Percentiles rank a stretch among this genome's conserved stretches.
phyloP scores from a whole-genome alignment of 1,140 invertebrate genomes.

The Drosophila kepulauana region DNA sequence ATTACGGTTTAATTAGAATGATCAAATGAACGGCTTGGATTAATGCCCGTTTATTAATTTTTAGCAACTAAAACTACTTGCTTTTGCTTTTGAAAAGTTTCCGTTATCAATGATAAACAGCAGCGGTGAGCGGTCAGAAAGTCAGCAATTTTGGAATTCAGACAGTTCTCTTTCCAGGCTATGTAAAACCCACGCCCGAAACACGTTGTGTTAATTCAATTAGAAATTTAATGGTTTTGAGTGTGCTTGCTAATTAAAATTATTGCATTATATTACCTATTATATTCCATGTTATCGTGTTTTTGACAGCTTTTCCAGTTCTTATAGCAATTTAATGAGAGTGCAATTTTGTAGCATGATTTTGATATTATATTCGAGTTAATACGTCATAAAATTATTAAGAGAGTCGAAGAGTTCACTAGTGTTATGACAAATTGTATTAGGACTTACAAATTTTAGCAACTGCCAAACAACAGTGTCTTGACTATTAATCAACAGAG shows the following conservation, averaged over 20 bases:
- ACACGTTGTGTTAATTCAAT: constrained; percentile 52
- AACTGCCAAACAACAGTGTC: constrained; percentile 27
- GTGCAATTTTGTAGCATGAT: constrained; percentile 14
- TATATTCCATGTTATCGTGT: background rate
- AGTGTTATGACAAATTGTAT: constrained; percentile 5
- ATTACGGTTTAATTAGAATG: constrained; percentile 38
- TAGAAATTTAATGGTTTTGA: constrained; percentile 47
- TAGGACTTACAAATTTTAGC: constrained; percentile 14
- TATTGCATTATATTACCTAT: constrained; percentile 26
- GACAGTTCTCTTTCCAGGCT: background rate
- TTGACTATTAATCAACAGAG: constrained; percentile 47
- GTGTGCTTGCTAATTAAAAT: constrained; percentile 58
- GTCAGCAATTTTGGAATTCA: background rate
- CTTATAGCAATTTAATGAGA: constrained; percentile 26
- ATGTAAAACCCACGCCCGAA: constrained; percentile 26
- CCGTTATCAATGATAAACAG: constrained; percentile 63
- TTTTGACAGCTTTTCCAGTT: constrained; percentile 4
- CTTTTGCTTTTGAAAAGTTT: constrained; percentile 63
- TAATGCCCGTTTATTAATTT: constrained; percentile 45
- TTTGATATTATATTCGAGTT: background rate
- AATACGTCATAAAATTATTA: constrained; percentile 3
- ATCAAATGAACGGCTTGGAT: constrained; percentile 6
- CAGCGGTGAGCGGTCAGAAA: constrained; percentile 38
- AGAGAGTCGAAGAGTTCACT: background rate
- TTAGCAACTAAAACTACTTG: background rate